Evolutionary conservation across 35 echinoderm and acorn worm species (phyloP), one percentile per base, ranked within the genome.

Genomic region (Acanthaster planci): DNA sequence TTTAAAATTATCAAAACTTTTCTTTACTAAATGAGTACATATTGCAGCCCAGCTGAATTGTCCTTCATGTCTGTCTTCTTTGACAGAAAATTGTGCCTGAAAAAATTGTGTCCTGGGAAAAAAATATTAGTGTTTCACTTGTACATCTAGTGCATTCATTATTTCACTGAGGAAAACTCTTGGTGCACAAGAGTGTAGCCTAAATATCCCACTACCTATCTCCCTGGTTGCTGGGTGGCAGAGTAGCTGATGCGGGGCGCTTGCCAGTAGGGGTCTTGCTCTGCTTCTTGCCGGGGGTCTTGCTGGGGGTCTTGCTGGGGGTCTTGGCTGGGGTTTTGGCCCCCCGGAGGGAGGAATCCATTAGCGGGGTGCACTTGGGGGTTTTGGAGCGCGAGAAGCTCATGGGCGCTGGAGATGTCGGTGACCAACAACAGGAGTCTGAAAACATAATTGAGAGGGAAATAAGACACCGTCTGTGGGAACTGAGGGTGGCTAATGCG

Each of bases 141-240:
- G n/a, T n/a, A n/a, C n/a, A n/a, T n/a, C n/a, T n/a, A n/a, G n/a
- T n/a, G n/a, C n/a, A n/a, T n/a, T n/a, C n/a, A n/a, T n/a, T n/a
- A n/a, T n/a, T n/a, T n/a, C n/a, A n/a, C n/a, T n/a, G n/a, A n/a
- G n/a, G n/a, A n/a, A n/a, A n/a, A n/a, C n/a, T n/a, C n/a, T n/a
- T n/a, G n/a, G n/a, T n/a, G n/a, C n/a, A n/a, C n/a, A n/a, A n/a
- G n/a, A n/a, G n/a, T n/a, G n/a, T 55, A 21, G 10, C 0, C 52
- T 0, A 55, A 55, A 55, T 14, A 55, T 10, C n/a, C n/a, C 60
- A 77, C 68, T 35, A 90, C 89, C 89, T 51, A 80, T 90, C 89
- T 53, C 89, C 89, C 84, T 84, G 89, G 82, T 90, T 85, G 47
- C 47, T 80, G n/a, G 84, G 32, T 32, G 37, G 57, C 78, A 38